These are phyloP conservation scores for Solenodon paradoxus DNA, from an alignment of 2,113 vertebrate genomes.

Conservation along the genomic window DNA sequence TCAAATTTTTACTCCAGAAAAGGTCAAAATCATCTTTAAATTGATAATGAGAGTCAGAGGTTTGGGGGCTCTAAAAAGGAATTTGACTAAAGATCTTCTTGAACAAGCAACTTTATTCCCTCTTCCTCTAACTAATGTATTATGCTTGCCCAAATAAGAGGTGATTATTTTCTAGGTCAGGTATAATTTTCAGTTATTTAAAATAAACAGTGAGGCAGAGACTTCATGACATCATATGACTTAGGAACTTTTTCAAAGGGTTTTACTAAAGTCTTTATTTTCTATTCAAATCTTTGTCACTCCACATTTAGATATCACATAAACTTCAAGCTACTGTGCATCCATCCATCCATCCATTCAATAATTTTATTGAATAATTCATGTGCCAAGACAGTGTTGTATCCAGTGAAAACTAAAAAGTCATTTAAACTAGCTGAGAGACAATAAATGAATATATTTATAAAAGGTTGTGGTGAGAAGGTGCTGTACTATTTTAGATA, in stretches of 20 bases:
- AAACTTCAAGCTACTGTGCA: neutral
- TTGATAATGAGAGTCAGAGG: neutral
- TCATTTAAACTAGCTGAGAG: neutral
- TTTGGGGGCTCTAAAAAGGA: neutral
- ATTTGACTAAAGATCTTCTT: constrained; percentile 21
- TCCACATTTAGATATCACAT: neutral
- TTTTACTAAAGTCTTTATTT: neutral
- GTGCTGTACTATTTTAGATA: neutral
- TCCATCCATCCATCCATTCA: neutral
- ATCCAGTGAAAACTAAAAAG: neutral
- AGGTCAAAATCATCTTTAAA: neutral
- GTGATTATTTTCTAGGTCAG: constrained; percentile 9
- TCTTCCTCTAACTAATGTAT: neutral
- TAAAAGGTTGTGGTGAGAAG: neutral
- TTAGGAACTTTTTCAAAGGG: constrained; percentile 10
- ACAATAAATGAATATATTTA: neutral
- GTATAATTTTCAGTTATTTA: constrained; percentile 8
- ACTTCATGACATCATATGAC: constrained; percentile 17
- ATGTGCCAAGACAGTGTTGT: neutral
- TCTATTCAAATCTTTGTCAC: neutral
- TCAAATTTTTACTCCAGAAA: neutral
- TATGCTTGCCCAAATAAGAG: constrained; percentile 6
- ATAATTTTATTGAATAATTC: constrained; percentile 15
- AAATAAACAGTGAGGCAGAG: neutral
- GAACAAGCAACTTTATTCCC: neutral